Base-by-base conservation (phyloP, 35 echinoderm and acorn worm species). In the Diadema setosum region DNA sequence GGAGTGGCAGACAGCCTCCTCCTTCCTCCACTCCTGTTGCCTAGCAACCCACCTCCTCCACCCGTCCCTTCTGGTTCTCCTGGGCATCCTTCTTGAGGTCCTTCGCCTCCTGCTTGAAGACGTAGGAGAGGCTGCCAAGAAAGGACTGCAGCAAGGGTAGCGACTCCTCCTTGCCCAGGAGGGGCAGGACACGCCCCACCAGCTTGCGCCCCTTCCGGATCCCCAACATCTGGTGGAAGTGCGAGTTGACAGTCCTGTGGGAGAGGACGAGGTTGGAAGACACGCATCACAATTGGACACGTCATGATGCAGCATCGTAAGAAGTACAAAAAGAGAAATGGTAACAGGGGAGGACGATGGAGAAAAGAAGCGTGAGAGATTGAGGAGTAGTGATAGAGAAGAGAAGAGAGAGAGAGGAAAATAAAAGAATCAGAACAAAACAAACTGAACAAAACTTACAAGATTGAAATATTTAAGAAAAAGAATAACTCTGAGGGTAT, bases 171-270 rank as follows among this genome's bases (percentile, higher is more conserved):
- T 83, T 86, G 0, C 57, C 67, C 2, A 95, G 75, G 25, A 50
- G 74, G 9, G 93, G 89, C 26, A 95, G 75, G 61, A 95, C 56
- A 55, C 93, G 91, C 44, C 70, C 29, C 35, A 95, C 42, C 7
- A 95, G 63, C 88, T 91, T 91, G 20, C 93, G 70, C 0, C 93
- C 93, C 36, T 95, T 95, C 29, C 93, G 57, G 25, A 95, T 82
- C 0, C 83, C 81, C 16, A 95, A 24, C 4, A 95, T 56, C 65
- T 95, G 93, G n/a, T 39, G 73, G 27, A 67, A 67, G 27, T 33
- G 3, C 12, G 63, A 29, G 37, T 34, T 67, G 63, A 34, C 25
- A 26, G 63, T 33, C 24, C 63, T 67, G 26, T 8, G n/a, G n/a
- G n/a, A n/a, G n/a, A n/a, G n/a, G n/a, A n/a, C n/a, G n/a, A n/a